Evolutionary conservation across 2,113 vertebrate species (phyloP), one percentile per base, ranked within the genome.

Genomic region (Brachirus orientalis): DNA sequence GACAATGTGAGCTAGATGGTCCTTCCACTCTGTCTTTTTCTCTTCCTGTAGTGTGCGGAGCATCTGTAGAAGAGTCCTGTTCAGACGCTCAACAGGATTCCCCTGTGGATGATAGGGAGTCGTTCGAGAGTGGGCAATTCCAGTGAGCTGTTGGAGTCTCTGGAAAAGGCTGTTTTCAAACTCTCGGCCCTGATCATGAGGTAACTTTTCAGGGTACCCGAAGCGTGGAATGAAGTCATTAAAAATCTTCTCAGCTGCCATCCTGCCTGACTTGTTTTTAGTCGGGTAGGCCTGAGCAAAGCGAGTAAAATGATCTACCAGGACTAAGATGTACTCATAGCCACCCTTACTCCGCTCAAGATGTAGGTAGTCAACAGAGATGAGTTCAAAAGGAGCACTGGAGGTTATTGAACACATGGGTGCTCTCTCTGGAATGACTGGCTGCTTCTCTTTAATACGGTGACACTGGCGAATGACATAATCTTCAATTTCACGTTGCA

Each of bases 151-250:
- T 0, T 58, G 55, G 1, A 61, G 51, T 19, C 33, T 37, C 3
- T 46, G 38, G 35, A 74, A 66, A 0, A 65, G n/a, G 2, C 17
- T 50, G n/a, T 76, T 76, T 13, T 69, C 56, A 0, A 61, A 77
- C n/a, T 82, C 59, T 6, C 53, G 7, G 0, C 75, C 78, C 46
- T 82, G 78, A 11, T 75, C 63, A 18, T 86, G 77, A 8, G 81
- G 69, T 1, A 80, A 14, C 14, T 78, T 86, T 38, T 78, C 64
- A 13, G 72, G 75, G 6, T 70, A 76, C 1, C 69, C 64, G 43
- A 76, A 83, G 7, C 47, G 14, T 6, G 66, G 65, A 16, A 71
- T 55, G 1, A 48, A 63, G 35, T 53, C 68, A 10, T 2, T 33
- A 2, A 57, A 72, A 2, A 63, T 63, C 8, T 56, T 56, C 0